Base-by-base conservation (phyloP, 1,140 invertebrate species). In the Bombus difficillimus region DNA sequence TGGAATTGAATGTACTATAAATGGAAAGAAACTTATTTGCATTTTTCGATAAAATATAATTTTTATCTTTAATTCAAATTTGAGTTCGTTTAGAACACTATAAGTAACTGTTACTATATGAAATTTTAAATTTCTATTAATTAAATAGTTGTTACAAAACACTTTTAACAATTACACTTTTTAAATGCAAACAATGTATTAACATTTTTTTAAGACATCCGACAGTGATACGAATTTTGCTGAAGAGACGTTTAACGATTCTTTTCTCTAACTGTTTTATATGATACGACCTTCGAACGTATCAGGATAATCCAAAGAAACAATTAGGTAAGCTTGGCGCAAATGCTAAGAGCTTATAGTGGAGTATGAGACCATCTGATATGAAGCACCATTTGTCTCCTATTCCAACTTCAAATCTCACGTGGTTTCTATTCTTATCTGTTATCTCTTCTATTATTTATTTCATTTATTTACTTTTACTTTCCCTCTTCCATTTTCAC, bases 261-360 rank as follows among this genome's bases (percentile, higher is more conserved):
- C 92, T 89, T 92, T 92, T 87, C 86, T 90, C 89, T 92, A 92
- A 92, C 88, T 83, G 75, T 68, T 90, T 81, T 86, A 81, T 86
- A 87, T 78, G 87, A 64, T 39, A 47, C 6, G 5, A 15, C 5
- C 15, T 18, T 47, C 15, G 47, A 47, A 47, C 47, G 47, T 47
- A 91, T 89, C 87, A 87, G 81, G 59, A 82, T 83, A 88, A 90
- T 88, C 73, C 71, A 81, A 79, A 88, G 81, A 90, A 91, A 85
- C 86, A 92, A 92, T 93, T 91, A 89, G 90, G 86, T 84, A 75
- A 71, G 62, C 71, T 69, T 62, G 75, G 74, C 78, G 71, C 71
- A 90, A 77, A 88, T 81, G 80, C 68, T 32, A 34, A 64, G 81
- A 68, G 86, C 76, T 90, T 90, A 88, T 85, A 66, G 28, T 62